Conservation (phyloP, 1,140 invertebrate species). For the Drosophila arizonae region DNA sequence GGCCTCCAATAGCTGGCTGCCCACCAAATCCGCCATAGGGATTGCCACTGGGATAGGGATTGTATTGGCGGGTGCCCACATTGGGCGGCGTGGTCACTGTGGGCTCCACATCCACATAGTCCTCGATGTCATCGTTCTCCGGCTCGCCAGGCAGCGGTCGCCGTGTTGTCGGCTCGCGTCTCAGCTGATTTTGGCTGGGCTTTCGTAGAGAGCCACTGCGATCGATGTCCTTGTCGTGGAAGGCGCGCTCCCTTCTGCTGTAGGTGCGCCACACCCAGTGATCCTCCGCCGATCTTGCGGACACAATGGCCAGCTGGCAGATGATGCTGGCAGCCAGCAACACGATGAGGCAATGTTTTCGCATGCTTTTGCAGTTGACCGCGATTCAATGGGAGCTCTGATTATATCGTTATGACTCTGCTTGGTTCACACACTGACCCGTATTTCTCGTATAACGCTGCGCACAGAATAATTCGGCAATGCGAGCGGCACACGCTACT, state of each 20-base stretch:
- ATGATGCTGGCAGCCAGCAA: conserved; percentile 10
- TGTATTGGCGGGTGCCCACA: conserved; percentile 68
- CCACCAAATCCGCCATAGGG: conserved; percentile 32
- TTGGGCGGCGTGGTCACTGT: conserved; percentile 39
- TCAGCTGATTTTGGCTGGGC: conserved; percentile 49
- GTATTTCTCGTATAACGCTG: conserved; percentile 60
- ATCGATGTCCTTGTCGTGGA: conserved; percentile 50
- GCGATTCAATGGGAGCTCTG: conserved; percentile 1
- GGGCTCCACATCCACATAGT: conserved; percentile 65
- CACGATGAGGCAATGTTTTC: conserved; percentile 63
- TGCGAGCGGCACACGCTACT: conserved; percentile 70
- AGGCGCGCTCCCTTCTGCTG: conserved; percentile 58
- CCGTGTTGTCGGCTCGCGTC: conserved; percentile 68
- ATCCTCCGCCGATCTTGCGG: conserved; percentile 45
- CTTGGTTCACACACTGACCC: conserved; percentile 67
- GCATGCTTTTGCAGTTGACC: conserved; percentile 51
- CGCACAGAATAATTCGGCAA: conserved; percentile 66
- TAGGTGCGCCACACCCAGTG: conserved; percentile 62
- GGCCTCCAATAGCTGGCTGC: conserved; percentile 47
- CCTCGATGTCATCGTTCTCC: conserved; percentile 78
- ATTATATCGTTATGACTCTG: conserved; percentile 2
- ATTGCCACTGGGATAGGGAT: conserved; percentile 46
- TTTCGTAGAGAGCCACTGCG: conserved; percentile 50
- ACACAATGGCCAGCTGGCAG: conserved; percentile 41
- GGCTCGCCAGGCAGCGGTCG: conserved; percentile 65